Evolutionary conservation across 1,140 invertebrate species (phyloP).

Genomic region (Lordiphosa mommai): DNA sequence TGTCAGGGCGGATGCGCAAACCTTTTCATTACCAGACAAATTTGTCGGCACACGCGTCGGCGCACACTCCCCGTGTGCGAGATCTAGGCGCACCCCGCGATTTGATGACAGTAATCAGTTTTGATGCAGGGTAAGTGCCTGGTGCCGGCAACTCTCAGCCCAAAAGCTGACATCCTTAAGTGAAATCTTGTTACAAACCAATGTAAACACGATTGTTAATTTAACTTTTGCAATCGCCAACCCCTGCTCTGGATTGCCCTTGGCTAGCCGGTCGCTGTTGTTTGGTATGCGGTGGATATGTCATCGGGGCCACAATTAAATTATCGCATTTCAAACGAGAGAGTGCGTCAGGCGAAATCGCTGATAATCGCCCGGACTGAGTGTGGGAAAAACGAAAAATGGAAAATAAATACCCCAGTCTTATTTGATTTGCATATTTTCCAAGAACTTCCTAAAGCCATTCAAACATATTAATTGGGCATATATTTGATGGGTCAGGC

Average conservation of each 20-base stretch:
- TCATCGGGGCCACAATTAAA: constrained; percentile 73
- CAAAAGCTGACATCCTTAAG: constrained; percentile 78
- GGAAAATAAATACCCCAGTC: constrained; percentile 31
- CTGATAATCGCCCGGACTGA: constrained; percentile 31
- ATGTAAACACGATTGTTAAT: constrained; percentile 80
- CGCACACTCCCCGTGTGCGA: constrained; percentile 49
- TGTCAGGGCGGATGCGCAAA: constrained; percentile 70
- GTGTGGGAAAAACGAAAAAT: constrained; percentile 61
- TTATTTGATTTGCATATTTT: constrained; percentile 66
- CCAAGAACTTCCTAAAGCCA: not conserved
- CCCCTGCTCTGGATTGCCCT: not conserved
- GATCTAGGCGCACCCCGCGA: constrained; percentile 11
- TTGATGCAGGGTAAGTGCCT: constrained; percentile 61
- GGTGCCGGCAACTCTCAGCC: constrained; percentile 17
- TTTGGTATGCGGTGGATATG: constrained; percentile 40
- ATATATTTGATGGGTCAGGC: not conserved
- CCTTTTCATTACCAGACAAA: constrained; percentile 76
- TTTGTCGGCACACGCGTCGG: constrained; percentile 61
- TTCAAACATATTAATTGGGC: constrained; percentile 29
- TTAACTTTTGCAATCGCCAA: constrained; percentile 64
- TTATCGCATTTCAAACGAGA: constrained; percentile 73
- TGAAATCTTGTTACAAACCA: constrained; percentile 80
- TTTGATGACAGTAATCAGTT: constrained; percentile 77
- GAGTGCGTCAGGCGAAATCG: not conserved
- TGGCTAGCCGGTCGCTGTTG: constrained; percentile 2